phyloP scores from a whole-genome alignment of 2,888 invertebrate genomes.

The Leptinotarsa haldemani region DNA sequence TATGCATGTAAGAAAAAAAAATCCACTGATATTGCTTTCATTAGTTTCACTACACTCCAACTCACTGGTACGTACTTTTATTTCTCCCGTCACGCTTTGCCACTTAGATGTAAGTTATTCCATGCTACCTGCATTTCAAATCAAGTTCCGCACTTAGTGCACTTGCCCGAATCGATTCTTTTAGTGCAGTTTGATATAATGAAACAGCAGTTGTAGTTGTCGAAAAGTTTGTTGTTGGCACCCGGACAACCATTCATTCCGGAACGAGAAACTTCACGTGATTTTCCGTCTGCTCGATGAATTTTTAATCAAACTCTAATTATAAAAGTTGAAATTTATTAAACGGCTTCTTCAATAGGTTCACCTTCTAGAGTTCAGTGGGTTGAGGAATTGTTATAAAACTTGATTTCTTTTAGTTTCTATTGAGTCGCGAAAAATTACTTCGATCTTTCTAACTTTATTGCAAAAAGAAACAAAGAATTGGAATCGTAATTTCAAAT shows the following conservation, averaged over 20 bases:
- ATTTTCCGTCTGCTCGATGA: constrained; percentile 40
- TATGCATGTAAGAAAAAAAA: constrained; percentile 35
- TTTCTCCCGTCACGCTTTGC: constrained; percentile 45
- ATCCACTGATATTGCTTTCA: constrained; percentile 37
- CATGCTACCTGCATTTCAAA: constrained; percentile 42
- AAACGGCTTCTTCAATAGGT: constrained; percentile 37
- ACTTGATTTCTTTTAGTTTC: constrained; percentile 34
- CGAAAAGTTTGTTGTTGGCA: constrained; percentile 49
- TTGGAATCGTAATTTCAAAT: neutral
- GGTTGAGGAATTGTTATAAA: constrained; percentile 30
- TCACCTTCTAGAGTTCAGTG: constrained; percentile 31
- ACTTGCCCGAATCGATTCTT: constrained; percentile 42
- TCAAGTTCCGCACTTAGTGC: constrained; percentile 23
- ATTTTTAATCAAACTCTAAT: constrained; percentile 45
- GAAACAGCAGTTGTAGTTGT: constrained; percentile 48
- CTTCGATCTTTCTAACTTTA: neutral
- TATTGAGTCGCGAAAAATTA: constrained; percentile 4
- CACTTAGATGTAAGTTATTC: constrained; percentile 45
- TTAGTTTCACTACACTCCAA: constrained; percentile 39
- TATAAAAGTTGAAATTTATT: constrained; percentile 42
- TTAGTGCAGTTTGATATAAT: constrained; percentile 49
- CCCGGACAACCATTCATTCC: constrained; percentile 39
- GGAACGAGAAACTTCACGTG: constrained; percentile 32
- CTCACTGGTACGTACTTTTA: constrained; percentile 34
- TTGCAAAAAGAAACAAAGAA: neutral